A percentile compares a stretch with the other conserved stretches of the same genome.
These are phyloP conservation scores for Phataginus tetradactyla DNA, from an alignment of 2,797 vertebrate species.

Conservation along the genomic window DNA sequence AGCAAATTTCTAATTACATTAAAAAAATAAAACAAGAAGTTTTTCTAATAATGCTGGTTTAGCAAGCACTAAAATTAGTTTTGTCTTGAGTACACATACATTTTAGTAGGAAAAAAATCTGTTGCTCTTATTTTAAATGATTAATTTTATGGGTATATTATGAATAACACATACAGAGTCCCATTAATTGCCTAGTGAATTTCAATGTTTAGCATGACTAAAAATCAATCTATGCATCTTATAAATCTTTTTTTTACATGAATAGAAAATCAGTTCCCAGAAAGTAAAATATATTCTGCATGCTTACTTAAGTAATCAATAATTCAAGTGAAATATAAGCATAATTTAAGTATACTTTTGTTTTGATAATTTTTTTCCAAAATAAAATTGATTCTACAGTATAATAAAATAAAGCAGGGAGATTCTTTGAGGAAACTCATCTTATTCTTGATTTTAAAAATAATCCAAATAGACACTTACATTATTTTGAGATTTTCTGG, in stretches of 20 bases:
- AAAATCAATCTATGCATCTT: conserved; percentile 31
- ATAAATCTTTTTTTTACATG: conserved; percentile 37
- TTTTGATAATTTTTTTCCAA: conserved; percentile 31
- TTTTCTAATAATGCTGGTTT: conserved; percentile 73
- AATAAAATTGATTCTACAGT: not conserved
- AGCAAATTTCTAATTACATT: conserved; percentile 79
- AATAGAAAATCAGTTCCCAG: conserved; percentile 52
- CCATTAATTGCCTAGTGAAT: conserved; percentile 69
- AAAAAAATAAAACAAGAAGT: conserved; percentile 78
- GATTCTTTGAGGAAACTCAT: not conserved
- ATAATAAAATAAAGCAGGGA: not conserved
- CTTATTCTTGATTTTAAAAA: conserved; percentile 34
- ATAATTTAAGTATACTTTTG: conserved; percentile 8
- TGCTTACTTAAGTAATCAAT: conserved; percentile 51
- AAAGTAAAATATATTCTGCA: conserved; percentile 67
- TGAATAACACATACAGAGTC: conserved; percentile 61
- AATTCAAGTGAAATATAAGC: conserved; percentile 47
- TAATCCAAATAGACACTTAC: not conserved
- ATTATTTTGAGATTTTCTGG: conserved; percentile 33
- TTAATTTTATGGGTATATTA: conserved; percentile 67
- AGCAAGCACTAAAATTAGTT: conserved; percentile 63
- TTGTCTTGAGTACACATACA: conserved; percentile 72
- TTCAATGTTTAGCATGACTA: conserved; percentile 48
- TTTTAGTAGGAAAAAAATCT: conserved; percentile 65
- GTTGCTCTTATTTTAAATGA: conserved; percentile 60